Evolutionary conservation across 2,888 invertebrate genomes (phyloP), one percentile per base, ranked within the genome.

Genomic region (Nymphalis c-album): DNA sequence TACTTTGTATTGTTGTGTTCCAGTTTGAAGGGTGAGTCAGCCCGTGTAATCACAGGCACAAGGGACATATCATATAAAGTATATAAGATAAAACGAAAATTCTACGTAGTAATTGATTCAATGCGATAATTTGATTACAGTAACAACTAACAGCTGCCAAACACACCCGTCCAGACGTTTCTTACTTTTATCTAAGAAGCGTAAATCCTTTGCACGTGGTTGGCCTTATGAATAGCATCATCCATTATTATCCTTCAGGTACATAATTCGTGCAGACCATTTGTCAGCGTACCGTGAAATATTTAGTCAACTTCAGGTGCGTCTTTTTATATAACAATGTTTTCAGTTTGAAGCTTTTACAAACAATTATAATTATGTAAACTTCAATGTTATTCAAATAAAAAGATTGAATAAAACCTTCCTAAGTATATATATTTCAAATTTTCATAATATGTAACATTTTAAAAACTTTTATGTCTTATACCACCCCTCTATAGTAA

Each of bases 141-240:
- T 55, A 7, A n/a, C 31, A 31, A 22, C 22, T 48, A 18, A 18
- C 48, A 18, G 40, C 40, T 40, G 20, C 51, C 22, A 10, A 20
- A 22, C 22, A 18, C 16, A 51, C 13, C 10, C 13, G 22, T 22
- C 20, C 22, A 20, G 18, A 50, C 16, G 22, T 22, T 51, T 22
- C 22, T n/a, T 18, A 50, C 48, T 22, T 8, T 18, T 40, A 40
- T 13, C 40, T 40, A 4, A 5, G 55, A 55, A 13, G 17, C 18
- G 26, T 55, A 55, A 35, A 26, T 18, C 13, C 47, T 13, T 50
- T 45, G 60, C 70, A 70, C 70, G 70, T 67, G 70, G 60, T 61
- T 18, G 40, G 20, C 48, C 70, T 62, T 62, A 50, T 64, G 64
- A 62, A 67, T 70, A 48, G 26, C 69, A 67, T 40, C 40, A 40